Conservation (phyloP, 2,113 vertebrate species). For the Platysteira castanea region DNA sequence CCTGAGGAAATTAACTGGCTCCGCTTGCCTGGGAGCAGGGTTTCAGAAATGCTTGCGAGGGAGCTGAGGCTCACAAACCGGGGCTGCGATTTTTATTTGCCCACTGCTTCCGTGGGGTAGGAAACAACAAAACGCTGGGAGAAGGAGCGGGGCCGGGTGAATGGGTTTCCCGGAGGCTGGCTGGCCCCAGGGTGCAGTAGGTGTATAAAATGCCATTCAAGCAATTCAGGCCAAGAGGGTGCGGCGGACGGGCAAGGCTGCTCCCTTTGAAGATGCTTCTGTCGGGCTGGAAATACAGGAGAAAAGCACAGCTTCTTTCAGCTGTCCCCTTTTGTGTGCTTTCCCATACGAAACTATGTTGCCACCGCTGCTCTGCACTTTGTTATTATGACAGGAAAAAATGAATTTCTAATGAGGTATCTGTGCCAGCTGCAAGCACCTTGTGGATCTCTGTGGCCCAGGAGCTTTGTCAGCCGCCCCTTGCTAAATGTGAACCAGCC, state of each 20-base stretch:
- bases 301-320: conserved; percentile 81
- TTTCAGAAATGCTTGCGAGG: neutral
- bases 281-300: conserved; percentile 67
- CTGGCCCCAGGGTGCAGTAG: neutral
- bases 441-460: conserved; percentile 62
- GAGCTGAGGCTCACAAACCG: neutral
- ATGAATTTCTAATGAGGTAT: conserved; percentile 82
- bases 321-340: conserved; percentile 78
- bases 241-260: conserved; percentile 58
- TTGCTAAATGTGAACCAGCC: conserved; percentile 42
- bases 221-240: conserved; percentile 8
- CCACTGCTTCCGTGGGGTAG: neutral
- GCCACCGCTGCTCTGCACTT: conserved; percentile 69
- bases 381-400: conserved; percentile 83
- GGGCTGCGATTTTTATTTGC: neutral
- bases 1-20: neutral
- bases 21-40: neutral
- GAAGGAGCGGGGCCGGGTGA: neutral
- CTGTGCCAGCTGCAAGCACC: conserved; percentile 78
- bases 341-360: conserved; percentile 77
- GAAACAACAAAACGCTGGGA: conserved; percentile 15
- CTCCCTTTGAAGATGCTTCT: conserved; percentile 71
- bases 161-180: neutral
- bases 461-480: conserved; percentile 56
- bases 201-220: conserved; percentile 24